Evolutionary conservation across 2,797 vertebrate genomes (phyloP).

Genomic region (Pangasius krempfi): DNA sequence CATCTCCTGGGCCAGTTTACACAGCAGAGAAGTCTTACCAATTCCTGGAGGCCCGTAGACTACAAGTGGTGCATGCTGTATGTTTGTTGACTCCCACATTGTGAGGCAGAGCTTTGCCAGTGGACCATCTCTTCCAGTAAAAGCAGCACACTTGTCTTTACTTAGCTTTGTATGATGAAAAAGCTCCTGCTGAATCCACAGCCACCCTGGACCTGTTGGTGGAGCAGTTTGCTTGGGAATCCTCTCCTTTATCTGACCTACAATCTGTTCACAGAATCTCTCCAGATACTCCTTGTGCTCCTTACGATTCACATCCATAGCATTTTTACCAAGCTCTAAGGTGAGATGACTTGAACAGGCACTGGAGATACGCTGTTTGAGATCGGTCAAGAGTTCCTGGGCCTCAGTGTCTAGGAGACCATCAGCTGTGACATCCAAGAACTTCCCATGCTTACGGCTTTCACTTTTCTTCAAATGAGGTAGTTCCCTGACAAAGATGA

Average conservation of each 20-base stretch:
- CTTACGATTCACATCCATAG: slow-evolving; percentile 65
- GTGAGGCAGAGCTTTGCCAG: slow-evolving; percentile 70
- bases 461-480: slow-evolving; percentile 66
- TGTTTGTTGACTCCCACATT: slow-evolving; percentile 66
- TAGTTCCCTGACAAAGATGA: slow-evolving; percentile 78
- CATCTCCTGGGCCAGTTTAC: slow-evolving; percentile 71
- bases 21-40: slow-evolving; percentile 81
- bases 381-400: slow-evolving; percentile 68
- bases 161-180: slow-evolving; percentile 65
- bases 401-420: slow-evolving; percentile 73
- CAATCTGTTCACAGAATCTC: slow-evolving; percentile 75
- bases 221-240: slow-evolving; percentile 57
- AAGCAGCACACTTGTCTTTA: slow-evolving; percentile 55
- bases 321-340: slow-evolving; percentile 71
- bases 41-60: slow-evolving; percentile 75
- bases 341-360: slow-evolving; percentile 60
- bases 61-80: slow-evolving; percentile 68
- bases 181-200: slow-evolving; percentile 71
- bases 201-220: neutral
- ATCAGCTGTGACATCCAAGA: slow-evolving; percentile 68
- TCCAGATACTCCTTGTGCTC: slow-evolving; percentile 78
- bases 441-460: slow-evolving; percentile 63
- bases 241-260: slow-evolving; percentile 74
- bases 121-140: slow-evolving; percentile 73
- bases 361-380: slow-evolving; percentile 72